phyloP scores from a whole-genome alignment of 2,888 invertebrate genomes.

The Anoncus sp. region DNA sequence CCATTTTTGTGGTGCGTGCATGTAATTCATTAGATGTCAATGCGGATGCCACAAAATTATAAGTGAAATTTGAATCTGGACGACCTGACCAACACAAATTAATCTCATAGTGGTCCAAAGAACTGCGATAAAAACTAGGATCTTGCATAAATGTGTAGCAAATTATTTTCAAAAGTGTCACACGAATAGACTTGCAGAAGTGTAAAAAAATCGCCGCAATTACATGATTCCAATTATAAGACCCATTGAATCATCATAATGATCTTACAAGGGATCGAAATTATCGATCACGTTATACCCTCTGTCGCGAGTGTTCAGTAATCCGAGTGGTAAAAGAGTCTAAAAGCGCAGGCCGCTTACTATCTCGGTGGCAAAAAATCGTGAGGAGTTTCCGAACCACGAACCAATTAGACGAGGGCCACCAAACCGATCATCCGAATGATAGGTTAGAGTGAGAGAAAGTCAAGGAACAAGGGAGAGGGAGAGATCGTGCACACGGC shows the following conservation, averaged over 20 bases:
- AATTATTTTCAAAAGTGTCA: neutral
- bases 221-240: neutral
- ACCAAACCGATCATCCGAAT: constrained; percentile 67
- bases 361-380: constrained; percentile 42
- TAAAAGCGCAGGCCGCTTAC: constrained; percentile 16
- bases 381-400: constrained; percentile 52
- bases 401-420: constrained; percentile 64
- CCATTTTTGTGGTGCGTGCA: constrained; percentile 47
- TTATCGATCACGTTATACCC: neutral
- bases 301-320: neutral
- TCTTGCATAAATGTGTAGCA: neutral
- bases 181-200: constrained; percentile 1
- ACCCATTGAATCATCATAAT: neutral
- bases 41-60: neutral
- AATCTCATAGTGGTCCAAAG: neutral
- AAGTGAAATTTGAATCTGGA: constrained; percentile 9
- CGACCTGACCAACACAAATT: neutral
- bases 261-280: constrained; percentile 4
- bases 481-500: constrained; percentile 47
- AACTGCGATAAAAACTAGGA: neutral
- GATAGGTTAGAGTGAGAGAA: constrained; percentile 63
- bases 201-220: constrained; percentile 4
- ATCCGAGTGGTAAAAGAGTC: constrained; percentile 20
- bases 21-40: constrained; percentile 2
- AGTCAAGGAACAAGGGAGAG: constrained; percentile 26